Evolutionary conservation across 2,888 invertebrate species (phyloP), one percentile per base, ranked within the genome.

Genomic region (Ennomos fuscantarius): DNA sequence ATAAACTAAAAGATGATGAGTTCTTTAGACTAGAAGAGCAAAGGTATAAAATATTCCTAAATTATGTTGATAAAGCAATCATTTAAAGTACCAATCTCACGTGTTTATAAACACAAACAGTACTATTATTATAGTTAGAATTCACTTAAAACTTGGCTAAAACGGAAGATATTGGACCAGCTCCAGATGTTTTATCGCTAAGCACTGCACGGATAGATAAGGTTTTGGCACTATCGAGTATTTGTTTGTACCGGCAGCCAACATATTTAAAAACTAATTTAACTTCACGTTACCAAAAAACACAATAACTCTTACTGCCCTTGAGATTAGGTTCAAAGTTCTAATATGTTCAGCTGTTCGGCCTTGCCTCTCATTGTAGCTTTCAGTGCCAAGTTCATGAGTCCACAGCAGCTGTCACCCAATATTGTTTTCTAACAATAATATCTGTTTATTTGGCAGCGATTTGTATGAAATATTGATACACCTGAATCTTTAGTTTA

Each of bases 171-270:
- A 68, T 84, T 86, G 86, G 86, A 80, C 55, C 43, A 44, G 33
- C 62, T 77, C 84, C 84, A 85, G 74, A 66, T 60, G 59, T 71
- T 74, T 76, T 81, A 82, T 79, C 73, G 69, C 79, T 76, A 76
- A 78, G 79, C 79, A 69, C 66, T 78, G 79, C 79, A 69, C 66
- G 60, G 64, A 70, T 66, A 76, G 68, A 76, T 71, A 68, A 66
- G 65, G 64, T 72, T 74, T 83, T 86, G 86, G 86, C 86, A 84
- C 70, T 41, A 40, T 48, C 56, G 55, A 50, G 53, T 74, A 73
- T 79, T 76, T 74, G 67, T 69, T 68, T 63, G 60, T 58, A 64
- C 61, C 63, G 56, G 64, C 68, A 65, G 73, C 72, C 72, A 75
- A 75, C 65, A 70, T 68, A 69, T 75, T 66, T 62, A 55, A 64